Conservation (phyloP, 30 jellyfish, hydroid and myxozoan species). For the Chironex yamaguchii region DNA sequence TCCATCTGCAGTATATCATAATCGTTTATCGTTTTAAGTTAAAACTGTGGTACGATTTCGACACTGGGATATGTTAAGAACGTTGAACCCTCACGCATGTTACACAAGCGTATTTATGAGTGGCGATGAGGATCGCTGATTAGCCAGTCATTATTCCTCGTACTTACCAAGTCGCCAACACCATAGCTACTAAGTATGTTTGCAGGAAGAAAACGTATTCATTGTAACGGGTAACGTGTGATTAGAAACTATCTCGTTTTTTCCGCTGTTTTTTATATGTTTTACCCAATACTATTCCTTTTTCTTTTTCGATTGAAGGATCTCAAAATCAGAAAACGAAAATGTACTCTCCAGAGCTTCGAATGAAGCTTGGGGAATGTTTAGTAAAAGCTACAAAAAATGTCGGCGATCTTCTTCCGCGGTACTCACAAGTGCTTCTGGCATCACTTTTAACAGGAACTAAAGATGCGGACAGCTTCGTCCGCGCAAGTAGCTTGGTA, state of each 20-base stretch:
- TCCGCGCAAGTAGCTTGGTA: conserved; percentile 86
- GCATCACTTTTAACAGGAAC: conserved; percentile 85
- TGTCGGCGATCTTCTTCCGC: conserved; percentile 78
- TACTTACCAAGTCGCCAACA: too few relatives aligned
- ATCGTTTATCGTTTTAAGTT: too few relatives aligned
- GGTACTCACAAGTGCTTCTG: conserved; percentile 65
- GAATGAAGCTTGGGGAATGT: conserved; percentile 90
- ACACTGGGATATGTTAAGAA: too few relatives aligned
- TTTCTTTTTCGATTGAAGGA: conserved; percentile 1
- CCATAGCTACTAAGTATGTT: too few relatives aligned
- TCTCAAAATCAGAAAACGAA: background rate
- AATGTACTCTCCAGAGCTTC: conserved; percentile 63
- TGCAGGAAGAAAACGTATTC: background rate
- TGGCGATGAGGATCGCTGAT: too few relatives aligned
- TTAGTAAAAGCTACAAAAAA: conserved; percentile 57
- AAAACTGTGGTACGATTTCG: too few relatives aligned
- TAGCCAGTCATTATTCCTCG: too few relatives aligned
- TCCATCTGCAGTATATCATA: too few relatives aligned
- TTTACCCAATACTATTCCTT: background rate
- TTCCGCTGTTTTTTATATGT: background rate
- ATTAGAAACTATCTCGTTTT: background rate
- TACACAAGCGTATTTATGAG: too few relatives aligned
- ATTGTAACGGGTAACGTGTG: too few relatives aligned
- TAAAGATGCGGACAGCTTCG: conserved; percentile 70
- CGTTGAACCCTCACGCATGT: too few relatives aligned